Conservation (phyloP, 2,113 vertebrate species). For the Craseonycteris thonglongyai region DNA sequence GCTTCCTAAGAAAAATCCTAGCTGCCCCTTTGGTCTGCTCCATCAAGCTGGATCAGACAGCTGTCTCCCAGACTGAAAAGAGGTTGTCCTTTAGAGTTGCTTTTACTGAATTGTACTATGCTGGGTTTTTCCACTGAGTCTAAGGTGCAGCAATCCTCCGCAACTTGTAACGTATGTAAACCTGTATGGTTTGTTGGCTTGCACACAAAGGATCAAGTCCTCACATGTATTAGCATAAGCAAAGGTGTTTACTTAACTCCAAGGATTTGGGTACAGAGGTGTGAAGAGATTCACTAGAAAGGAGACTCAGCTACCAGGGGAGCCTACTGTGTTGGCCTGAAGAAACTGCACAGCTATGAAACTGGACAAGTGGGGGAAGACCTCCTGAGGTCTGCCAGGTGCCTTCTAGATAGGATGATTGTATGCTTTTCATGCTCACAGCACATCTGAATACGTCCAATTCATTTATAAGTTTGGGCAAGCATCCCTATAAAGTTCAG, state of each 20-base stretch:
- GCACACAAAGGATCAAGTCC: neutral
- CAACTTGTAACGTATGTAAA: neutral
- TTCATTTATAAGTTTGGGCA: neutral
- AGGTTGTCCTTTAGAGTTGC: neutral
- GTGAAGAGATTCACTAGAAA: neutral
- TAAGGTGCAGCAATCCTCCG: neutral
- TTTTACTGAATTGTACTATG: neutral
- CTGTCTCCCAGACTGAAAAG: neutral
- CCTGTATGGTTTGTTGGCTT: neutral
- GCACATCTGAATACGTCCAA: neutral
- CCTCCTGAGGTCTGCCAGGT: neutral
- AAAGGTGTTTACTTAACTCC: neutral
- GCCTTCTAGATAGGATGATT: neutral
- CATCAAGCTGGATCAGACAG: neutral
- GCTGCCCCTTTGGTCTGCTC: neutral
- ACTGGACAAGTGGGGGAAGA: neutral
- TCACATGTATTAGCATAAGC: neutral
- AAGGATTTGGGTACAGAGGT: neutral
- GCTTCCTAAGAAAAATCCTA: neutral
- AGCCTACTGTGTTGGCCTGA: neutral
- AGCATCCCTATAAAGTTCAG: neutral
- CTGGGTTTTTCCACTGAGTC: neutral
- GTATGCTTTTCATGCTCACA: neutral
- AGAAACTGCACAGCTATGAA: neutral
- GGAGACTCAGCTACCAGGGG: neutral